Base-by-base conservation (phyloP, 2,888 invertebrate genomes). In the Clanis bilineata region DNA sequence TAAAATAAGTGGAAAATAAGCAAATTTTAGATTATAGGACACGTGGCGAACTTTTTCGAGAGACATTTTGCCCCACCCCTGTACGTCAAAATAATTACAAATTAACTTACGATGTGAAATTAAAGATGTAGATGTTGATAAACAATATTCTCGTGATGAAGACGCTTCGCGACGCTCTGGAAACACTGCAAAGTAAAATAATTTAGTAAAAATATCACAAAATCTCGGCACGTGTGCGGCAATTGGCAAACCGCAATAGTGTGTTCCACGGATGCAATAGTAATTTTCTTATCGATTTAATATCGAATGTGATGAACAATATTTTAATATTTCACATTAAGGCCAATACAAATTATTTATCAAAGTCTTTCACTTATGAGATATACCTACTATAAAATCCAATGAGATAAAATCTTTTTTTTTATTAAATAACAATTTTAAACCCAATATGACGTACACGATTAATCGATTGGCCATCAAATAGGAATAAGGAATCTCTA, bases 141-240 rank as follows among this genome's bases (percentile, higher is more conserved):
- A 82, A 78, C 77, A 80, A 80, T 76, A 75, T 73, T 70, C 72
- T 74, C 74, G 68, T 76, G 72, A 68, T 72, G 75, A 73, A 73
- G 76, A 76, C 70, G 73, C 73, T 79, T 74, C 71, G 66, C 63
- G 76, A 69, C 69, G 80, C 70, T 73, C 74, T 73, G 77, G 66
- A 74, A 76, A 76, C 74, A 79, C 80, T 83, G 82, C 74, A 86
- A 89, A 83, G 73, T 81, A 82, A 83, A 86, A 77, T 81, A 80
- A 82, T 81, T 85, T 75, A 77, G 75, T 85, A 86, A 90, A 90
- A 89, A 90, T 90, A 90, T 88, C 86, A 90, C 88, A 90, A 90
- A 88, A 82, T 81, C 82, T 82, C 85, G 86, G 90, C 91, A 92
- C 92, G 90, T 92, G 92, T 91, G 90, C 91, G 88, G 88, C 86